These are phyloP conservation scores for Ellobius talpinus DNA, from an alignment of 2,113 vertebrate genomes.

Conservation along the genomic window DNA sequence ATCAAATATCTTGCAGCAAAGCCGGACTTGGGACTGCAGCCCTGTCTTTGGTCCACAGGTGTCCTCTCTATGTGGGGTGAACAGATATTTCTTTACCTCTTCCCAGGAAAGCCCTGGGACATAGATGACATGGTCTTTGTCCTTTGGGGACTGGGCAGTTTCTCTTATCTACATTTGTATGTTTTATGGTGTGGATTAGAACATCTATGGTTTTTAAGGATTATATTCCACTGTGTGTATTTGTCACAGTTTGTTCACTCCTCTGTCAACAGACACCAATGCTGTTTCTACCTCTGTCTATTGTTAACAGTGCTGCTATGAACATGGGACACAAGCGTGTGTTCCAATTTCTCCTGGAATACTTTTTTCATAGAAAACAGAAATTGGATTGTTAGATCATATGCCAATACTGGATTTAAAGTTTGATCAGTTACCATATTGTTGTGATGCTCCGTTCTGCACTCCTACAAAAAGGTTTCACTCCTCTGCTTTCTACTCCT, in stretches of 20 bases:
- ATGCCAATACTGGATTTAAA: rapidly evolving
- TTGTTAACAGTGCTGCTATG: not conserved
- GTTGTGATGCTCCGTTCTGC: not conserved
- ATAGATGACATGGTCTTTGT: too few relatives aligned
- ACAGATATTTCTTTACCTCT: not conserved
- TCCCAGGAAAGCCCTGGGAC: not conserved
- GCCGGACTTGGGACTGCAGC: not conserved
- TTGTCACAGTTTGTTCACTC: rapidly evolving
- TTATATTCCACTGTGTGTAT: rapidly evolving
- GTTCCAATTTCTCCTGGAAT: not conserved
- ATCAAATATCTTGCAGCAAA: too few relatives aligned
- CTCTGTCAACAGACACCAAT: rapidly evolving
- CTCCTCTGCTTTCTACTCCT: rapidly evolving
- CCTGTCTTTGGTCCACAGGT: not conserved
- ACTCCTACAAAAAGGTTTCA: rapidly evolving
- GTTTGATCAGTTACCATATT: rapidly evolving
- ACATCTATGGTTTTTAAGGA: too few relatives aligned
- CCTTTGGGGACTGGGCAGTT: not conserved
- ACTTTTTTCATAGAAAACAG: too few relatives aligned
- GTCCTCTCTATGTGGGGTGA: not conserved
- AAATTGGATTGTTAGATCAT: rapidly evolving
- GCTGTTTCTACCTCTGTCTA: not conserved
- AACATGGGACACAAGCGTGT: rapidly evolving
- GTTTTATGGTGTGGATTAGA: rapidly evolving
- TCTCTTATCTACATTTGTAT: not conserved